Evolutionary conservation across 2,113 vertebrate species (phyloP).

Genomic region (Tiliqua scincoides): DNA sequence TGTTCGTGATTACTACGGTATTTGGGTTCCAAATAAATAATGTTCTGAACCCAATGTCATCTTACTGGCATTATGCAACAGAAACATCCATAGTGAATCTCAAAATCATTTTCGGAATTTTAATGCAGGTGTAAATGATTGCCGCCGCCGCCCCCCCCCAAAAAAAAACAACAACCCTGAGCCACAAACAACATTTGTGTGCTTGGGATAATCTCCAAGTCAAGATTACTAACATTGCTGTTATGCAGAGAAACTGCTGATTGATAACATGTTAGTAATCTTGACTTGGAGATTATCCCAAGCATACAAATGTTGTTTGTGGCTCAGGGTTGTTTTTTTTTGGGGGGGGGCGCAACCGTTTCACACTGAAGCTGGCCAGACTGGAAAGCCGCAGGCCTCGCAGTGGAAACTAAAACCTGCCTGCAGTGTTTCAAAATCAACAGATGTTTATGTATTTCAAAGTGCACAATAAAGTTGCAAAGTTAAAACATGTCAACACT

Average conservation of each 20-base stretch:
- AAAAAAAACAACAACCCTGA: neutral
- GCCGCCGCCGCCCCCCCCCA: no score
- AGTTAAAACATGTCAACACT: neutral
- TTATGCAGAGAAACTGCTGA: no score
- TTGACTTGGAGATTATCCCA: conserved; percentile 46
- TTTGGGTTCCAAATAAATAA: conserved; percentile 62
- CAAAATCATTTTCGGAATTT: conserved; percentile 68
- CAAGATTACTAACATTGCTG: conserved; percentile 53
- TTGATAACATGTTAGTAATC: conserved; percentile 55
- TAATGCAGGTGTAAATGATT: conserved; percentile 69
- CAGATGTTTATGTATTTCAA: neutral
- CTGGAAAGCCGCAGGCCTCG: neutral
- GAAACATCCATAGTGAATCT: conserved; percentile 52
- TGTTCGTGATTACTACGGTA: conserved; percentile 42
- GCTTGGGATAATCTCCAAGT: conserved; percentile 44
- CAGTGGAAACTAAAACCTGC: neutral
- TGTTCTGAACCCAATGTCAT: conserved; percentile 61
- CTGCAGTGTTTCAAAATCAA: neutral
- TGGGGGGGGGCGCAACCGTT: no score
- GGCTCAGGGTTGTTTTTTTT: neutral
- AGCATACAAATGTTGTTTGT: conserved; percentile 56
- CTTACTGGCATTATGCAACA: conserved; percentile 68
- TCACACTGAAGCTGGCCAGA: conserved; percentile 35
- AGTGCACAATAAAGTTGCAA: neutral
- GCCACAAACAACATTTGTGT: conserved; percentile 58